Base-by-base conservation (phyloP, 2,113 vertebrate genomes). In the Boleophthalmus pectinirostris region DNA sequence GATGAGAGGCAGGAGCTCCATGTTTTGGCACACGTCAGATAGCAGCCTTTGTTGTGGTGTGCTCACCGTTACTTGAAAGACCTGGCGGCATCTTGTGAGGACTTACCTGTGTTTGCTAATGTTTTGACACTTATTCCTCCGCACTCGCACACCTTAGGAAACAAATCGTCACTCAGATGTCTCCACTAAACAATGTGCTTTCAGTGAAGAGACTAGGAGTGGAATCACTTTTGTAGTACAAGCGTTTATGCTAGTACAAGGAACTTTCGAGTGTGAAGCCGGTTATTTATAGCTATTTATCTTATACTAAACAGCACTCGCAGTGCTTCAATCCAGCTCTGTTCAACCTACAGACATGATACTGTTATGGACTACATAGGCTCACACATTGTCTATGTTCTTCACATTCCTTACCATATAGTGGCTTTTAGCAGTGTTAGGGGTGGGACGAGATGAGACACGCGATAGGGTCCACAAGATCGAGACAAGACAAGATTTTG, bases 21-120 rank as follows among this genome's bases (percentile, higher is more conserved):
- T 82, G 60, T 83, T 90, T 87, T 78, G 68, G 72, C n/a, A 81
- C 73, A 69, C 68, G 63, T 45, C 69, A 89, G 69, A 70, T 76
- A 43, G 23, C 9, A 25, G 5, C 21, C 77, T 89, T 86, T 87
- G 79, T 87, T 89, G 74, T 74, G 60, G 69, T 74, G 77, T 69
- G 57, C 47, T 81, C 53, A 2, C 25, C 49, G 70, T 24, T 46
- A 69, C 82, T 77, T 84, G 64, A 90, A 88, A 84, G 79, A 24
- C 70, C 25, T 35, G 49, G 47, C 65, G 80, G 75, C 85, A 77
- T 66, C 73, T 79, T 81, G 69, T 70, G 46, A 86, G 72, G 71
- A 81, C 75, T 66, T 86, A 85, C 84, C 82, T 84, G 81, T 76
- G 76, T 83, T 82, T 82, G 64, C 76, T 82, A 38, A 73, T 69